These are phyloP conservation scores for Rotaria macrura DNA, from an alignment of 2,888 invertebrate genomes.

Conservation along the genomic window DNA sequence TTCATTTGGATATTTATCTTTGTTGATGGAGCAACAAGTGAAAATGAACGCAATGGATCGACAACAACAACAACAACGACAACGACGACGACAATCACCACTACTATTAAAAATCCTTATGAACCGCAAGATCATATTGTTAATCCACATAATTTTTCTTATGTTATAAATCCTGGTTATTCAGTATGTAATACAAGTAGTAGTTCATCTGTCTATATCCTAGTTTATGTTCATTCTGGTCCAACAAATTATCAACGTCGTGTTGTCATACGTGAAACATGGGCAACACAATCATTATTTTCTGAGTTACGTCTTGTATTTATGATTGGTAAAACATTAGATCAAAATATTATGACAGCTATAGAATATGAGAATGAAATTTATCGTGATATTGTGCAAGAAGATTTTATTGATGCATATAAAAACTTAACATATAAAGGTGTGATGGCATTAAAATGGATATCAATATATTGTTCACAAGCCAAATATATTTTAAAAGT, in stretches of 20 bases:
- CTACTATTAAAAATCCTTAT: not conserved
- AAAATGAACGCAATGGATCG: not conserved
- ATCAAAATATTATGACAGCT: constrained; percentile 38
- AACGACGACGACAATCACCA: too few relatives aligned
- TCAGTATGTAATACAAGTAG: constrained; percentile 1
- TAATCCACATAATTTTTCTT: constrained; percentile 26
- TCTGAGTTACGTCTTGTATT: constrained; percentile 40
- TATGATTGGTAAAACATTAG: constrained; percentile 40
- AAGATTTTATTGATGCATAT: constrained; percentile 49
- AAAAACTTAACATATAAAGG: constrained; percentile 52
- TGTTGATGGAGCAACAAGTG: not conserved
- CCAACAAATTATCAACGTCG: constrained; percentile 41
- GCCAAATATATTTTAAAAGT: constrained; percentile 49
- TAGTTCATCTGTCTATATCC: not conserved
- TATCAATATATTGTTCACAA: constrained; percentile 43
- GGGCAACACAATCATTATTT: constrained; percentile 39
- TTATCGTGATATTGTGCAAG: constrained; percentile 47
- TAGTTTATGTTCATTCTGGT: constrained; percentile 13
- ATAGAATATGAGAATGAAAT: constrained; percentile 41
- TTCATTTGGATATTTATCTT: not conserved
- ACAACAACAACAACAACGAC: not conserved
- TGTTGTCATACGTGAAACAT: constrained; percentile 44
- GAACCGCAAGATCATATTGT: not conserved
- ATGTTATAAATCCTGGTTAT: constrained; percentile 25
- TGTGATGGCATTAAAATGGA: constrained; percentile 50